A percentile compares a stretch with the other conserved stretches of the same genome.
Evolutionary conservation across 2,113 vertebrate species (phyloP).

Genomic region (Sander vitreus): DNA sequence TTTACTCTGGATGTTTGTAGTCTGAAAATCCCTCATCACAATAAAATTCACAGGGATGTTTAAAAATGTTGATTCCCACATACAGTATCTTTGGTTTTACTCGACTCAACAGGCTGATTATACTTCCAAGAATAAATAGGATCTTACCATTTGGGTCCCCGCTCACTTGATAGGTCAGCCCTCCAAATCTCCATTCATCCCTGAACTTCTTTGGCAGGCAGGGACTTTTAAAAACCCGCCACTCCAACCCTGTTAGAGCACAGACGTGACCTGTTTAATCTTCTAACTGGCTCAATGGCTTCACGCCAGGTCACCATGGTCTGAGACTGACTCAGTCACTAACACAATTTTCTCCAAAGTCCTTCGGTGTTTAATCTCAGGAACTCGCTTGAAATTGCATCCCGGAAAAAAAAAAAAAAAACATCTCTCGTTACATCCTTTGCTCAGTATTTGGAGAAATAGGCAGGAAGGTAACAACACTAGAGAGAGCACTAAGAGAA

Average conservation of each 20-base stretch:
- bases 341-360: conserved; percentile 28
- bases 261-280: conserved; percentile 23
- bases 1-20: neutral
- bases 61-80: neutral
- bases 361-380: conserved; percentile 39
- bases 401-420: conserved; percentile 9
- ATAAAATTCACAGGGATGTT: neutral
- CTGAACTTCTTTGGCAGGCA: conserved; percentile 91
- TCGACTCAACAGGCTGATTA: neutral
- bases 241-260: conserved; percentile 70
- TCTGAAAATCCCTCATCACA: neutral
- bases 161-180: conserved; percentile 90
- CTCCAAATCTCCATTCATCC: conserved; percentile 93
- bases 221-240: conserved; percentile 85
- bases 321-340: conserved; percentile 10
- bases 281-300: conserved; percentile 3
- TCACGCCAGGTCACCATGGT: conserved; percentile 1
- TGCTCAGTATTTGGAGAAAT: neutral
- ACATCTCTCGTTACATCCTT: neutral
- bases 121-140: neutral
- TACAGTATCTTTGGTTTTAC: neutral
- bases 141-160: conserved; percentile 89
- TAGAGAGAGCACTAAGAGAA: neutral
- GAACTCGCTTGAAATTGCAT: conserved; percentile 10
- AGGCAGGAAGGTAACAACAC: neutral